Base-by-base conservation (phyloP, 2,888 invertebrate species). In the Myopa testacea region DNA sequence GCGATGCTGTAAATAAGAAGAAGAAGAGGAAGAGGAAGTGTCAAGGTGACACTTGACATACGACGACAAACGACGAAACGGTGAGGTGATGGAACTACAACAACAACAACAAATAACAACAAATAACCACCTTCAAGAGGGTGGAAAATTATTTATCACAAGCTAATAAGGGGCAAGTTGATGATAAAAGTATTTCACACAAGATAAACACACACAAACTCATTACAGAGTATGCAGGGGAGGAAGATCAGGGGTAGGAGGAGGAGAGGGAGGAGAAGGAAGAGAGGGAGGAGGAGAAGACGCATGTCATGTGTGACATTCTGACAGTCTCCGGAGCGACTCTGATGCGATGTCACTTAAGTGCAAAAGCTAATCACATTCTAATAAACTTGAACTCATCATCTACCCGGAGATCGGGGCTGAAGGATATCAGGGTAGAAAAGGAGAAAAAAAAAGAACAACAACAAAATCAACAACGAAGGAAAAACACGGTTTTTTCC, bases 341-440 rank as follows among this genome's bases (percentile, higher is more conserved):
- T 45, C 68, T 40, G 68, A 26, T 55, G 52, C 4, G 19, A 40
- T 45, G 45, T 26, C 6, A 60, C 75, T 69, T 75, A 60, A 75
- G 75, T 75, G 75, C 58, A 68, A 75, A 75, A 75, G 60, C 75
- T 69, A 75, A 75, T 75, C 75, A 58, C 45, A 50, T 67, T 65
- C 52, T 75, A 75, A 75, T 65, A 65, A 65, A 58, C 37, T 60
- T 12, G 45, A 45, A 45, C 19, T 60, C 6, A 60, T 60, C 19
- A 1, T 16, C 60, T 60, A 8, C 60, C 12, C 60, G 12, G 10
- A 55, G 16, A 55, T 55, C 16, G 12, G 10, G 55, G 55, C 3
- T 10, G 55, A 16, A 14, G 55, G 4, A 58, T 2, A 12, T n/a
- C 0, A 58, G 19, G 1, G 4, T n/a, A 1, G 19, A 58, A 58